phyloP scores from a whole-genome alignment of 1,140 invertebrate species.

The Camponotus pennsylvanicus region DNA sequence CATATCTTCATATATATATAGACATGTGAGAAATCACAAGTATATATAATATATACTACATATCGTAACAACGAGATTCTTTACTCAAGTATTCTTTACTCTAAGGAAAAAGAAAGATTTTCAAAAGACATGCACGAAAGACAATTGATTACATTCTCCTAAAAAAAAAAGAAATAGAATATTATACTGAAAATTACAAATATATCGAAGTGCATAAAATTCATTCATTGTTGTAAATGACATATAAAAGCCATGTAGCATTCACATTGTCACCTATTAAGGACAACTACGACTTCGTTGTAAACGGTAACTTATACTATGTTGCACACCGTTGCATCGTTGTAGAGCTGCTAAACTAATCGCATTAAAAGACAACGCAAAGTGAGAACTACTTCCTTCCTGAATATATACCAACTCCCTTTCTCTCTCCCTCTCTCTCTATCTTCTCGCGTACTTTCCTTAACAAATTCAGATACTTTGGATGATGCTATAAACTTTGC shows the following conservation, averaged over 20 bases:
- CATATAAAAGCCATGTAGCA: slow-evolving; percentile 9
- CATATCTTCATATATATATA: not conserved
- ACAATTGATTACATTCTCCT: not conserved
- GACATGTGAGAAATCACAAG: not conserved
- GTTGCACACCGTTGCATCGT: slow-evolving; percentile 33
- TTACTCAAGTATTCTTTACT: too few species aligned
- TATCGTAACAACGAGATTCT: too few species aligned
- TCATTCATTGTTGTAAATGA: not conserved
- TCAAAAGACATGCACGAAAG: not conserved
- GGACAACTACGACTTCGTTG: slow-evolving; percentile 40
- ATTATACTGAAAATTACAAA: slow-evolving; percentile 10
- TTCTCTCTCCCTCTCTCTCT: slow-evolving; percentile 19
- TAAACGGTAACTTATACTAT: slow-evolving; percentile 34
- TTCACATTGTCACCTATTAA: slow-evolving; percentile 40
- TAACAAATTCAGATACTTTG: slow-evolving; percentile 57
- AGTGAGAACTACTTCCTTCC: slow-evolving; percentile 44
- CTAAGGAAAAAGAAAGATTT: not conserved
- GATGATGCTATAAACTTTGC: slow-evolving; percentile 38
- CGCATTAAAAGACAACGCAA: slow-evolving; percentile 56
- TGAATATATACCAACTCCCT: slow-evolving; percentile 23
- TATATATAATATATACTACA: not conserved
- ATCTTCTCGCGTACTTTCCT: slow-evolving; percentile 28
- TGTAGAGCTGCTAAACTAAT: slow-evolving; percentile 43
- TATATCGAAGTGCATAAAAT: not conserved
- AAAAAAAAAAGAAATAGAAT: too few species aligned